Evolutionary conservation across 2,888 invertebrate species (phyloP).

Genomic region (Pandemis cinnamomeana): DNA sequence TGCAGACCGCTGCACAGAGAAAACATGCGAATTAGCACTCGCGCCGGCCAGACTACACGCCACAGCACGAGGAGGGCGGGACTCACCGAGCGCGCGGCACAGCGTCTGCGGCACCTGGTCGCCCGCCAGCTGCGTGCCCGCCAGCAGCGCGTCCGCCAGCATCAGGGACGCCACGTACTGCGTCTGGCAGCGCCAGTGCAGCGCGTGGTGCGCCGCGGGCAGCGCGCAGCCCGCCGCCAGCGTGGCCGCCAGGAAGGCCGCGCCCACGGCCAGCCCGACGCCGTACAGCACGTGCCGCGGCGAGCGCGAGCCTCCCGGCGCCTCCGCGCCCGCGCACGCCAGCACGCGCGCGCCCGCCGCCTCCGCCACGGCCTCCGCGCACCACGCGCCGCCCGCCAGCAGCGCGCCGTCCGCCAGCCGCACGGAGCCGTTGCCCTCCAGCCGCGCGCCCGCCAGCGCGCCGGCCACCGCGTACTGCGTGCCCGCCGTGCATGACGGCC

Average conservation of each 20-base stretch:
- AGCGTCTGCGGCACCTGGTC: constrained; percentile 84
- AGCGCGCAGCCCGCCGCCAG: constrained; percentile 91
- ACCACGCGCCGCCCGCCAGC: constrained; percentile 64
- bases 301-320: constrained; percentile 42
- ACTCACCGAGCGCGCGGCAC: constrained; percentile 89
- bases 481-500: constrained; percentile 81
- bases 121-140: constrained; percentile 89
- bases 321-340: constrained; percentile 78
- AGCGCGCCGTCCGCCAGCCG: constrained; percentile 66
- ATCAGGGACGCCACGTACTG: constrained; percentile 93
- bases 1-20: constrained; percentile 87
- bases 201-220: constrained; percentile 92
- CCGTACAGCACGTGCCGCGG: constrained; percentile 89
- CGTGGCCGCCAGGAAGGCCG: constrained; percentile 92
- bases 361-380: constrained; percentile 61
- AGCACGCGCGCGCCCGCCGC: constrained; percentile 70
- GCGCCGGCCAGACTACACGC: background rate
- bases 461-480: constrained; percentile 85
- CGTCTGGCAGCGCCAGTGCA: constrained; percentile 95
- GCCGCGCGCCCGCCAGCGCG: constrained; percentile 77
- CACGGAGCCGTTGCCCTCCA: constrained; percentile 83
- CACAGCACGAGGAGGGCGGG: background rate
- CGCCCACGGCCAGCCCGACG: constrained; percentile 91
- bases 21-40: background rate
- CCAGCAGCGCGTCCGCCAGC: constrained; percentile 91